A percentile compares a stretch with the other conserved stretches of the same genome.
Evolutionary conservation across 2,113 vertebrate species (phyloP).

Genomic region (Corydoras maculifer): DNA sequence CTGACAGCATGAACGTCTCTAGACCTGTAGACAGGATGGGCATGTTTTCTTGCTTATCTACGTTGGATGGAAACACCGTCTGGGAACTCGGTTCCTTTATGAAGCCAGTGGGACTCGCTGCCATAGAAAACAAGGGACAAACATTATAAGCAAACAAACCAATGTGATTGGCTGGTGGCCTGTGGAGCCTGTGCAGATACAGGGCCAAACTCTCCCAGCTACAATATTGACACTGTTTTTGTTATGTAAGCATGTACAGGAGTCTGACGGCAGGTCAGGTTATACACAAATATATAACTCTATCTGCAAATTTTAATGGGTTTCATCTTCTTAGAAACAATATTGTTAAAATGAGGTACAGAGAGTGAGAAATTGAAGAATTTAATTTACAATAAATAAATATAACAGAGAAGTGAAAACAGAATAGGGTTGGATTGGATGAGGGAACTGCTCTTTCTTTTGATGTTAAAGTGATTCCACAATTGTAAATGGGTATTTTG

Average conservation of each 20-base stretch:
- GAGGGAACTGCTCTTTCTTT: too few relatives aligned
- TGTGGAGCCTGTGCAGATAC: constrained; percentile 44
- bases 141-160: constrained; percentile 70
- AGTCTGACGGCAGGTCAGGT: constrained; percentile 31
- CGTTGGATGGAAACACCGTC: constrained; percentile 16
- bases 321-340: too few relatives aligned
- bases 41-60: constrained; percentile 44
- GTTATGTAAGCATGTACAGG: constrained; percentile 58
- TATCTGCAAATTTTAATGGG: too few relatives aligned
- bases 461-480: too few relatives aligned
- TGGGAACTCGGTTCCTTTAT: constrained; percentile 49
- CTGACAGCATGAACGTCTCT: constrained; percentile 57
- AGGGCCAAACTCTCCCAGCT: constrained; percentile 49
- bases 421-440: too few relatives aligned
- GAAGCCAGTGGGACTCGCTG: constrained; percentile 43
- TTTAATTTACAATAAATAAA: too few relatives aligned
- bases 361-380: too few relatives aligned
- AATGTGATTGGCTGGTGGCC: constrained; percentile 56
- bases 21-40: constrained; percentile 57
- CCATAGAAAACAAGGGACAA: constrained; percentile 59
- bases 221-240: constrained; percentile 66
- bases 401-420: too few relatives aligned
- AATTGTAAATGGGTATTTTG: too few relatives aligned
- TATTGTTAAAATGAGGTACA: too few relatives aligned
- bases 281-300: constrained; percentile 26